Conservation (phyloP, 2,888 invertebrate genomes). For the Nomada ruficornis region DNA sequence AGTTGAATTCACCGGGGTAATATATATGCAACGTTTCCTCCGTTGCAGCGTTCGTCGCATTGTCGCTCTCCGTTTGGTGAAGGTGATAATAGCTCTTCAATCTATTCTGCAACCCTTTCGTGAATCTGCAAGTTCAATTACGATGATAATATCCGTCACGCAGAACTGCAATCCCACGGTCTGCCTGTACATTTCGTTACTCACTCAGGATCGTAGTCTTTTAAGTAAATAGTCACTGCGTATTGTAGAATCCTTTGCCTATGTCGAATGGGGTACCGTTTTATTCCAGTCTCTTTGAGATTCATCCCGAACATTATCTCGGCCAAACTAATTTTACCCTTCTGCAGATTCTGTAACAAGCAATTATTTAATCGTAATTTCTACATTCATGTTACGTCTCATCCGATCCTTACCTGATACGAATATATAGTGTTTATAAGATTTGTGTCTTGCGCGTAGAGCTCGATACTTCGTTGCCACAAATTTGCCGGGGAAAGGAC, state of each 20-base stretch:
- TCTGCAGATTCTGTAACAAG: conserved; percentile 89
- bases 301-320: conserved; percentile 97
- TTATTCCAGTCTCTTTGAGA: conserved; percentile 95
- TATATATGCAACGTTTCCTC: conserved; percentile 89
- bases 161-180: not conserved
- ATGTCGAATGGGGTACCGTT: conserved; percentile 93
- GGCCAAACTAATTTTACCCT: conserved; percentile 92
- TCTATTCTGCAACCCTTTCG: conserved; percentile 90
- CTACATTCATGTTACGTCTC: not conserved
- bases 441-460: conserved; percentile 92
- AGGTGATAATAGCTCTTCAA: conserved; percentile 90
- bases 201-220: conserved; percentile 91
- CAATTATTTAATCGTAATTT: conserved; percentile 12
- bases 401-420: conserved; percentile 88
- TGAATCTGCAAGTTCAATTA: conserved; percentile 86
- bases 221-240: conserved; percentile 94
- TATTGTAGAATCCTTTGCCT: conserved; percentile 95
- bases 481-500: conserved; percentile 96
- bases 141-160: not conserved
- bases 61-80: conserved; percentile 86
- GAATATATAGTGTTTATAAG: conserved; percentile 93
- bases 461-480: conserved; percentile 94
- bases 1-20: conserved; percentile 95
- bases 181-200: conserved; percentile 69
- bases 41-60: conserved; percentile 68